Evolutionary conservation across 2,797 vertebrate genomes (phyloP).

Genomic region (Cheracebus regulus): DNA sequence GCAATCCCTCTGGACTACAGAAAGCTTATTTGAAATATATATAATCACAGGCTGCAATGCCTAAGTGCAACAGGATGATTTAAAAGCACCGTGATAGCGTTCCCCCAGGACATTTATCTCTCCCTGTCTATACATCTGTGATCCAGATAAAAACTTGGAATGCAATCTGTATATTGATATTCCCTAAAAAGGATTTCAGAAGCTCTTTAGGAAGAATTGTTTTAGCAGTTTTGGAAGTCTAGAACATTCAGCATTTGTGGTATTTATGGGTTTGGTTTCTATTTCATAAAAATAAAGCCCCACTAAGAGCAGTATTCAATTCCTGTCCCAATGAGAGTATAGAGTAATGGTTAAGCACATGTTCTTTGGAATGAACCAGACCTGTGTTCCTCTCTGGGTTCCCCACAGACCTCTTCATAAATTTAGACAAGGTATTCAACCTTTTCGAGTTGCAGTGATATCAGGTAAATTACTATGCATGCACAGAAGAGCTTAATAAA

Average conservation of each 20-base stretch:
- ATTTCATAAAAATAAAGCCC: slow-evolving; percentile 43
- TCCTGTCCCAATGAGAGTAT: background rate
- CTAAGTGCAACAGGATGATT: slow-evolving; percentile 31
- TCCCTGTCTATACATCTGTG: slow-evolving; percentile 51
- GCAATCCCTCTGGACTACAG: background rate
- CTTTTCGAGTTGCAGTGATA: background rate
- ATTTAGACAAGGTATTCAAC: background rate
- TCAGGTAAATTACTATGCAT: background rate
- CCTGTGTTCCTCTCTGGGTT: background rate
- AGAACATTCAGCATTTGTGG: slow-evolving; percentile 13
- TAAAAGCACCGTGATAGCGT: slow-evolving; percentile 48
- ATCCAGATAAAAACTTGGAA: slow-evolving; percentile 43
- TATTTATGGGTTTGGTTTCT: background rate
- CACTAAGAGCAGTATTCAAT: background rate
- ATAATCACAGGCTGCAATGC: slow-evolving; percentile 44
- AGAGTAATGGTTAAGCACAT: background rate
- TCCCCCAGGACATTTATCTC: slow-evolving; percentile 44
- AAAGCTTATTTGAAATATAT: slow-evolving; percentile 53
- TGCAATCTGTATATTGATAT: slow-evolving; percentile 54
- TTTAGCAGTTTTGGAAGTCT: slow-evolving; percentile 43
- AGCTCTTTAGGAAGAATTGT: slow-evolving; percentile 36
- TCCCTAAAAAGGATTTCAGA: slow-evolving; percentile 52
- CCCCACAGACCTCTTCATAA: background rate
- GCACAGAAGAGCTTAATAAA: background rate
- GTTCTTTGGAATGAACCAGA: background rate